Percentiles rank a stretch among this genome's conserved stretches.
These are phyloP conservation scores for Pristionchus exspectatus DNA, from an alignment of 2,888 invertebrate genomes.

Conservation along the genomic window DNA sequence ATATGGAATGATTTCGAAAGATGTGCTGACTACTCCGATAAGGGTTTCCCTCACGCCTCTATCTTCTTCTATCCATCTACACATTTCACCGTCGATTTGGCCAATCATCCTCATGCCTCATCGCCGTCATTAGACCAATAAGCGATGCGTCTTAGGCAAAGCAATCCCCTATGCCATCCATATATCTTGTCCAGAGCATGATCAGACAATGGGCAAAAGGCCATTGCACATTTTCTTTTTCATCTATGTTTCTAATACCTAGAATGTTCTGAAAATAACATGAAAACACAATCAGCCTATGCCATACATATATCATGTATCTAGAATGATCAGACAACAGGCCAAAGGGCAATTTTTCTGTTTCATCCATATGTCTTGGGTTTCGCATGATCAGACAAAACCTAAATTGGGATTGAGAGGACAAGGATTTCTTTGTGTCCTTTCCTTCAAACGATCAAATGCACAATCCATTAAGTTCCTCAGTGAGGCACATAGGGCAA, in stretches of 20 bases:
- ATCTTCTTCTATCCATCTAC: neutral
- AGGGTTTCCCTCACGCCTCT: neutral
- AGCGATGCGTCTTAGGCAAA: neutral
- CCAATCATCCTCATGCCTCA: neutral
- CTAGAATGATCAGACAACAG: too few relatives aligned
- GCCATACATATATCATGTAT: too few relatives aligned
- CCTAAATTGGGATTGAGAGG: neutral
- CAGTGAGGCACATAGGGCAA: neutral
- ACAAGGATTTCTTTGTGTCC: neutral
- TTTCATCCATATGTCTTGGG: neutral
- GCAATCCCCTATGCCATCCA: neutral
- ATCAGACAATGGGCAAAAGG: neutral
- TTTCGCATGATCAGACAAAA: neutral
- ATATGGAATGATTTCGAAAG: too few relatives aligned
- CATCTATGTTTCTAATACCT: too few relatives aligned
- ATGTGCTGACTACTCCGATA: too few relatives aligned
- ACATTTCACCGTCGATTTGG: neutral
- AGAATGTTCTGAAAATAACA: too few relatives aligned
- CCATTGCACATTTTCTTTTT: too few relatives aligned
- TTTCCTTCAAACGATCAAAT: conserved; percentile 2
- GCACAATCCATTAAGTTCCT: conserved; percentile 32
- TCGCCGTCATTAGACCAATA: conserved; percentile 26
- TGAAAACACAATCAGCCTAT: too few relatives aligned
- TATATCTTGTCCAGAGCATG: neutral
- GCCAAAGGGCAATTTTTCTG: too few relatives aligned